Percentiles rank a stretch among this genome's conserved stretches.
These are phyloP conservation scores for Myrmophylax atrothorax DNA, from an alignment of 2,113 vertebrate genomes.

Conservation along the genomic window DNA sequence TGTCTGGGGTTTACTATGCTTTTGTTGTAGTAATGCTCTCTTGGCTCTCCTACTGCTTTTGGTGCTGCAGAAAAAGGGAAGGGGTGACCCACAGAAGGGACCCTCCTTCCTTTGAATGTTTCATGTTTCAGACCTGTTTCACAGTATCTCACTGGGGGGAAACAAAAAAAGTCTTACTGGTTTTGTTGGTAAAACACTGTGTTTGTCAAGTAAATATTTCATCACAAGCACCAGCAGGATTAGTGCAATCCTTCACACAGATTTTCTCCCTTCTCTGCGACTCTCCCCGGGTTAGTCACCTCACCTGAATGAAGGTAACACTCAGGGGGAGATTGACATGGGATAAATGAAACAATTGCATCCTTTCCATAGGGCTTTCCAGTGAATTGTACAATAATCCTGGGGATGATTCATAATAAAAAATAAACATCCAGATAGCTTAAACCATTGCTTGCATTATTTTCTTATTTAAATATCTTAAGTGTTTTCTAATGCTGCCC, in stretches of 20 bases:
- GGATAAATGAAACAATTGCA: slow-evolving; percentile 67
- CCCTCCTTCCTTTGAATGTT: not conserved
- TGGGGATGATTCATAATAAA: slow-evolving; percentile 62
- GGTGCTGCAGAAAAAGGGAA: not conserved
- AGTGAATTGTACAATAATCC: slow-evolving; percentile 67
- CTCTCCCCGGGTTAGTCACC: slow-evolving; percentile 50
- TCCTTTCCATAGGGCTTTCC: slow-evolving; percentile 60
- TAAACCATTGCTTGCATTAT: slow-evolving; percentile 63
- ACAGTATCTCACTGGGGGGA: not conserved
- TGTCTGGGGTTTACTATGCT: not conserved
- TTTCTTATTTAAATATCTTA: slow-evolving; percentile 66
- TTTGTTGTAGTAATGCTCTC: not conserved
- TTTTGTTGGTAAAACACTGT: slow-evolving; percentile 12
- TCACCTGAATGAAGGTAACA: slow-evolving; percentile 46
- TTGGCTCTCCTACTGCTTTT: not conserved
- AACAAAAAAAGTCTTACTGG: not conserved
- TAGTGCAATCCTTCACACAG: not conserved
- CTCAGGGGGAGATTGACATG: slow-evolving; percentile 48
- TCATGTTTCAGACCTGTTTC: not conserved
- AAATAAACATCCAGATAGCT: slow-evolving; percentile 69
- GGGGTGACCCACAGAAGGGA: not conserved
- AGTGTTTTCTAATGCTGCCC: slow-evolving; percentile 72
- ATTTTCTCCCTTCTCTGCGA: not conserved
- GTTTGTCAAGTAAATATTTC: slow-evolving; percentile 56
- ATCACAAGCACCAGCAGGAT: not conserved